These are phyloP conservation scores for Epinephelus coioides DNA, from an alignment of 2,797 vertebrate species.

Conservation along the genomic window DNA sequence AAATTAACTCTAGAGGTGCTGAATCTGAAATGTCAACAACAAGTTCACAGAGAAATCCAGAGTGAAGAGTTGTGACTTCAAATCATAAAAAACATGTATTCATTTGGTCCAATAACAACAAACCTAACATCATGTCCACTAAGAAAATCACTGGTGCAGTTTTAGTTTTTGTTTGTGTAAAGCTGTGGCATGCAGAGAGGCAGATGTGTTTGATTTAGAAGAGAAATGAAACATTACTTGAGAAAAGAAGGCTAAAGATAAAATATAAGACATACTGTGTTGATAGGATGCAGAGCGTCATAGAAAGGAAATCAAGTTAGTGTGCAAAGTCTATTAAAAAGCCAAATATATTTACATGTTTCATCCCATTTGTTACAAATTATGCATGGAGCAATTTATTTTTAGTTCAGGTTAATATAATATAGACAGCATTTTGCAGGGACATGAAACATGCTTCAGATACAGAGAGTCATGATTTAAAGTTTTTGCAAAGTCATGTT, in stretches of 20 bases:
- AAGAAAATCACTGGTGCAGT: conserved; percentile 37
- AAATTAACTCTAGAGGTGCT: conserved; percentile 55
- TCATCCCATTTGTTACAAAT: conserved; percentile 55
- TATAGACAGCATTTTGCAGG: neutral
- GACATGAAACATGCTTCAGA: neutral
- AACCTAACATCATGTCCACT: conserved; percentile 34
- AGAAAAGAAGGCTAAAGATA: conserved; percentile 35
- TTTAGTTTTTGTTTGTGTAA: conserved; percentile 46
- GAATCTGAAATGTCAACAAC: conserved; percentile 38
- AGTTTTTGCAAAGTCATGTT: neutral
- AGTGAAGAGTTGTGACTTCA: conserved; percentile 20
- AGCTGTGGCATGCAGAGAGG: conserved; percentile 26
- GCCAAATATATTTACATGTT: conserved; percentile 29
- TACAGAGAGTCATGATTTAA: neutral
- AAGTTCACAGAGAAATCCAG: conserved; percentile 43
- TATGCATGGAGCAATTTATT: neutral
- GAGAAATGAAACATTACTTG: conserved; percentile 21
- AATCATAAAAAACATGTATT: conserved; percentile 6
- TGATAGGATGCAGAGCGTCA: conserved; percentile 3
- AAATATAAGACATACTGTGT: conserved; percentile 24
- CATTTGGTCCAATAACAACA: conserved; percentile 57
- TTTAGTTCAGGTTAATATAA: neutral
- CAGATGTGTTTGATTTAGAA: conserved; percentile 33
- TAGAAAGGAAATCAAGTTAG: conserved; percentile 1
- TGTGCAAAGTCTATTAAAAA: conserved; percentile 26